Conservation (phyloP, 2,888 invertebrate species). For the Dynastes tityus region DNA sequence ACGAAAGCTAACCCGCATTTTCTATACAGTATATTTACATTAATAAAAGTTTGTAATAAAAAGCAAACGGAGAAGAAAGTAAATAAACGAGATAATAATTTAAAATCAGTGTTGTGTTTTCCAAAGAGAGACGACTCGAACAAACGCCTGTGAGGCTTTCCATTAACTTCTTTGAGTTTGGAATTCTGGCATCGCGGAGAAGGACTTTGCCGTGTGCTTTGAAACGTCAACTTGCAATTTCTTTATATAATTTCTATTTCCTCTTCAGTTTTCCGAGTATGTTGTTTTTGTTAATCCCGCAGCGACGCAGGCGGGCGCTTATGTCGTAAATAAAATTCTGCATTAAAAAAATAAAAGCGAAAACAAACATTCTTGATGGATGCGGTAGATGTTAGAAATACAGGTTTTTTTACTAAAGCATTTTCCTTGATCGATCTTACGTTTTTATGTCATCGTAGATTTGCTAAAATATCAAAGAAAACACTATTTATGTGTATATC, state of each 20-base stretch:
- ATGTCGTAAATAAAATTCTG: slow-evolving; percentile 42
- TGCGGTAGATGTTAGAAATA: background rate
- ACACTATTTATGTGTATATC: no score
- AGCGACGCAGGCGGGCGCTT: background rate
- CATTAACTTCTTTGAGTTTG: slow-evolving; percentile 70
- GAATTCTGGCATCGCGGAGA: slow-evolving; percentile 47
- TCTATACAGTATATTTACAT: slow-evolving; percentile 50
- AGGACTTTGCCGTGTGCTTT: slow-evolving; percentile 52
- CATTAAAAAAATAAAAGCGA: slow-evolving; percentile 26
- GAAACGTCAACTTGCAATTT: slow-evolving; percentile 60
- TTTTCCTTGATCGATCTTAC: background rate
- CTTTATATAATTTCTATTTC: slow-evolving; percentile 62
- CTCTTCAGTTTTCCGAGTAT: slow-evolving; percentile 52
- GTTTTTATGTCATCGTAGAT: no score
- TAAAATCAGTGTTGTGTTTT: slow-evolving; percentile 58
- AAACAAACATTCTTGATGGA: slow-evolving; percentile 41
- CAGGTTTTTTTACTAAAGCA: background rate
- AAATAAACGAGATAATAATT: slow-evolving; percentile 60
- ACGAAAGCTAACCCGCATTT: slow-evolving; percentile 41
- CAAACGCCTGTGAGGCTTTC: slow-evolving; percentile 76
- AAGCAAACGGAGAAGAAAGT: slow-evolving; percentile 63
- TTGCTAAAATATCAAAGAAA: no score
- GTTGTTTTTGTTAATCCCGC: slow-evolving; percentile 50
- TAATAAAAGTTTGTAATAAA: slow-evolving; percentile 59
- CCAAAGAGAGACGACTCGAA: slow-evolving; percentile 66